Conservation (phyloP, 2,888 invertebrate genomes). For the Volucella zonaria region DNA sequence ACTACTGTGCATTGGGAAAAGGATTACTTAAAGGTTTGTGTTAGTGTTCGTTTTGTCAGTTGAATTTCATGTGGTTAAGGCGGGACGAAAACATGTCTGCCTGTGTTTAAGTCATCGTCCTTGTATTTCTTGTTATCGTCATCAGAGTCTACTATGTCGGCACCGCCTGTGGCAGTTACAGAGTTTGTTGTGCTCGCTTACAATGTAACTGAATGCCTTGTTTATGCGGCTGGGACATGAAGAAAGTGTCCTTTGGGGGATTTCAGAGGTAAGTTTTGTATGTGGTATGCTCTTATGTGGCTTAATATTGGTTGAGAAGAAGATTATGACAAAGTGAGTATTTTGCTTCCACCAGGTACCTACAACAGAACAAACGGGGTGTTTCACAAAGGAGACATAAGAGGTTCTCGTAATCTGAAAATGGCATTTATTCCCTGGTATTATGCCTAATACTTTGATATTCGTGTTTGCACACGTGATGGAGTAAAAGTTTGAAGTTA, state of each 20-base stretch:
- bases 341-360: too few relatives aligned
- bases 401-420: too few relatives aligned
- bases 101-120: constrained; percentile 40
- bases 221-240: neutral
- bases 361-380: too few relatives aligned
- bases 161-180: constrained; percentile 41
- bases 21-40: constrained; percentile 50
- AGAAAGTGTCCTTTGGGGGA: neutral
- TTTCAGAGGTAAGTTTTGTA: constrained; percentile 3
- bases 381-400: too few relatives aligned
- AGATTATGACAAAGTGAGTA: too few relatives aligned
- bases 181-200: constrained; percentile 44
- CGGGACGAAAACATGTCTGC: constrained; percentile 47
- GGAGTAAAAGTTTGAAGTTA: too few relatives aligned
- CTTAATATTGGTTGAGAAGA: too few relatives aligned
- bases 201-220: constrained; percentile 12
- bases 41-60: constrained; percentile 46
- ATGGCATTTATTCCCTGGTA: too few relatives aligned
- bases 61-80: constrained; percentile 52
- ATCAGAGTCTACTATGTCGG: neutral
- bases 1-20: constrained; percentile 36
- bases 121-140: neutral
- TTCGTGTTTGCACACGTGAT: too few relatives aligned
- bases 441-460: too few relatives aligned
- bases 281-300: neutral